A percentile compares a stretch with the other conserved stretches of the same genome.
Conservation (phyloP, 2,888 invertebrate species). For the Hypselothyrea guttata region DNA sequence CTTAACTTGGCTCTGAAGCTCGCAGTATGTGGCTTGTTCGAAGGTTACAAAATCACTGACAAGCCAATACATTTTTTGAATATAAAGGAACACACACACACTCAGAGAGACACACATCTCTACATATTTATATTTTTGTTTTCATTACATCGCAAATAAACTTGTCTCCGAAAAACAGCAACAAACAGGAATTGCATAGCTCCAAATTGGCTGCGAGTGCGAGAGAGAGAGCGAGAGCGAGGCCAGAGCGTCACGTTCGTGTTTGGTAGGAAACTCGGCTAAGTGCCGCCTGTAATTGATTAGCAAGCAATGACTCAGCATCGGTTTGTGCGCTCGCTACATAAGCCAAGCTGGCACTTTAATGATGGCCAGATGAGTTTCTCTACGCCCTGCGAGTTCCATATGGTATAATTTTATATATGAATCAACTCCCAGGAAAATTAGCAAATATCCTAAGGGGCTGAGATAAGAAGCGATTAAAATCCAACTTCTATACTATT, state of each 20-base stretch:
- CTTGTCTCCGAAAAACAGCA: constrained; percentile 39
- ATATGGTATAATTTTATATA: no score
- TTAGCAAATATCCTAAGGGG: no score
- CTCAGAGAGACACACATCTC: background rate
- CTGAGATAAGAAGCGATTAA: no score
- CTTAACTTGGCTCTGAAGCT: constrained; percentile 14
- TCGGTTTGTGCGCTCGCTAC: constrained; percentile 20
- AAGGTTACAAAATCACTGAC: constrained; percentile 69
- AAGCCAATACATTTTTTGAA: constrained; percentile 49
- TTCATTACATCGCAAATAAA: constrained; percentile 58
- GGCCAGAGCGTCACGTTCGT: constrained; percentile 7
- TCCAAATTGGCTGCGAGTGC: background rate
- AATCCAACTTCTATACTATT: no score
- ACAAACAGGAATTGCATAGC: constrained; percentile 60
- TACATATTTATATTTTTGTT: constrained; percentile 35
- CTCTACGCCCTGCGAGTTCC: background rate
- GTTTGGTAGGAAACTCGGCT: constrained; percentile 26
- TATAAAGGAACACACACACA: constrained; percentile 42
- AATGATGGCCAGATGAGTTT: background rate
- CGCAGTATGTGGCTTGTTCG: constrained; percentile 38
- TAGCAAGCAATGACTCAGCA: constrained; percentile 32
- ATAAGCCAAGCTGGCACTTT: constrained; percentile 32
- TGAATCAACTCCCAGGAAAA: no score
- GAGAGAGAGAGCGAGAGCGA: background rate
- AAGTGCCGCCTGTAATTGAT: constrained; percentile 24